A percentile compares a stretch with the other conserved stretches of the same genome.
Conservation (phyloP, 1,140 invertebrate species). For the Nixonia krombeini region DNA sequence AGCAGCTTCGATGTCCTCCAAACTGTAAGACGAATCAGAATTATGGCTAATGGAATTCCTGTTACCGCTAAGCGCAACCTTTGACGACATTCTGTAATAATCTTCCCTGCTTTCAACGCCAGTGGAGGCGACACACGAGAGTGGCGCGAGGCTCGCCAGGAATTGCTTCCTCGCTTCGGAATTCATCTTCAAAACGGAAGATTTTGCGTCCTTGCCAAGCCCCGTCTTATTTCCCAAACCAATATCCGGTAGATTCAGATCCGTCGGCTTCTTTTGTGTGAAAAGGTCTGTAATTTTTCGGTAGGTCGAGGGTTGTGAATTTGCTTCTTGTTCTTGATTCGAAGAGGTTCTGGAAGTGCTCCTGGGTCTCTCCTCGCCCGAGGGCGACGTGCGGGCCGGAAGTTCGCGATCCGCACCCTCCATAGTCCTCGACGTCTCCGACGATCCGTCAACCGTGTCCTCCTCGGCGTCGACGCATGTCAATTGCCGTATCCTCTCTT, state of each 20-base stretch:
- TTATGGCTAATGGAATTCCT: slow-evolving; percentile 70
- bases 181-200: slow-evolving; percentile 63
- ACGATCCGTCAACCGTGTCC: slow-evolving; percentile 39
- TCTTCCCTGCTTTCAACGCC: slow-evolving; percentile 77
- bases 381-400: slow-evolving; percentile 54
- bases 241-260: slow-evolving; percentile 70
- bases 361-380: slow-evolving; percentile 56
- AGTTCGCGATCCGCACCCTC: slow-evolving; percentile 37
- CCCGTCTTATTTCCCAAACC: slow-evolving; percentile 70
- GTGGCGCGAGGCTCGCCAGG: slow-evolving; percentile 80
- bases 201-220: slow-evolving; percentile 58
- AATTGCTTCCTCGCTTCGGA: slow-evolving; percentile 79
- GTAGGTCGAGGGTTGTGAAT: slow-evolving; percentile 72
- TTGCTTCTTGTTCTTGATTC: slow-evolving; percentile 67
- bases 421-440: slow-evolving; percentile 22
- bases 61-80: slow-evolving; percentile 67
- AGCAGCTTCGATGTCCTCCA: slow-evolving; percentile 78
- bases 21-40: slow-evolving; percentile 74
- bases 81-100: slow-evolving; percentile 77
- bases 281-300: slow-evolving; percentile 80
- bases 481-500: slow-evolving; percentile 84
- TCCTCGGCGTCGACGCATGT: slow-evolving; percentile 86
- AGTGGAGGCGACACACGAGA: slow-evolving; percentile 79
- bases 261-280: slow-evolving; percentile 66
- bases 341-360: slow-evolving; percentile 6